These are phyloP conservation scores for Ciona savignyi DNA, from an alignment of 23 tunicate genomes.

Conservation along the genomic window DNA sequence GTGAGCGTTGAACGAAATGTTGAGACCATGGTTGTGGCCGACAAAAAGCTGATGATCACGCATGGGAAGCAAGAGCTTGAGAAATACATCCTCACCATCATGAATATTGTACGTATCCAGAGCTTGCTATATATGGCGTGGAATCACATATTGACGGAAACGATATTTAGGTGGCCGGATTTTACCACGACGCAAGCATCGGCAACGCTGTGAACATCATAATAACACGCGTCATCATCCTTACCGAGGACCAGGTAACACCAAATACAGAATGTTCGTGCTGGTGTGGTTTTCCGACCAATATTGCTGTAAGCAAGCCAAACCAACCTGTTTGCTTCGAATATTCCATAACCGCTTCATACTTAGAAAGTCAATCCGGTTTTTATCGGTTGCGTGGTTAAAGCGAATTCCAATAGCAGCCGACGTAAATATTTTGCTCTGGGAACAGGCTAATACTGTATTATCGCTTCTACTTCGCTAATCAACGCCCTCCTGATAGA, in stretches of 20 bases:
- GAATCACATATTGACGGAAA: not conserved
- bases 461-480: too few relatives aligned
- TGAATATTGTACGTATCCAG: slow-evolving; percentile 72
- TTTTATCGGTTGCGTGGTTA: not conserved
- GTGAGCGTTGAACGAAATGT: slow-evolving; percentile 82
- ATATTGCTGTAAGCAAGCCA: not conserved
- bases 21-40: slow-evolving; percentile 91
- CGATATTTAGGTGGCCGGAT: slow-evolving; percentile 44
- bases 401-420: too few relatives aligned
- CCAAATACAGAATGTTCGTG: not conserved
- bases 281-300: not conserved
- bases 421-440: too few relatives aligned
- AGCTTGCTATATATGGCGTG: not conserved
- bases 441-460: too few relatives aligned
- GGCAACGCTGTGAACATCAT: slow-evolving; percentile 96
- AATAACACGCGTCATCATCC: slow-evolving; percentile 78
- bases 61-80: slow-evolving; percentile 92
- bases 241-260: slow-evolving; percentile 91
- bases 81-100: slow-evolving; percentile 90
- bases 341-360: not conserved
- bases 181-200: slow-evolving; percentile 94
- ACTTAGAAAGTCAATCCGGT: not conserved
- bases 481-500: too few relatives aligned
- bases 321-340: not conserved
- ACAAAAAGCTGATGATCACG: slow-evolving; percentile 78